phyloP scores from a whole-genome alignment of 2,797 vertebrate genomes.

The Pterois miles region DNA sequence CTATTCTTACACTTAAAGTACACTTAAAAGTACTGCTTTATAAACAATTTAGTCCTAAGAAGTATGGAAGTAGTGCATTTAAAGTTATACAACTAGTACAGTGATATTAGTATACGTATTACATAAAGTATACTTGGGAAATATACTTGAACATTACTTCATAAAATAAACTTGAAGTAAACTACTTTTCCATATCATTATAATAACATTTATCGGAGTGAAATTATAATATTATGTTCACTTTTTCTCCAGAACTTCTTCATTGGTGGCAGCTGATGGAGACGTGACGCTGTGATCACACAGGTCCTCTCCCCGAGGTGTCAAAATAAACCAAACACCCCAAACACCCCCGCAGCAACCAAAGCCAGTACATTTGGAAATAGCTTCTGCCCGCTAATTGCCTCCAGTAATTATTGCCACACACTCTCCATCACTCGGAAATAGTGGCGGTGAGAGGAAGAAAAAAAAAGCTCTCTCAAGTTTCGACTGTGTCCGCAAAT shows the following conservation, averaged over 20 bases:
- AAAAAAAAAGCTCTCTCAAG: neutral
- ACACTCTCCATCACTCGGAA: conserved; percentile 43
- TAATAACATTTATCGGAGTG: too few relatives aligned
- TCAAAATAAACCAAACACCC: conserved; percentile 53
- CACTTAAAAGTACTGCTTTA: too few relatives aligned
- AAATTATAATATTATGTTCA: too few relatives aligned
- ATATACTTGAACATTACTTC: too few relatives aligned
- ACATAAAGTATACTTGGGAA: too few relatives aligned
- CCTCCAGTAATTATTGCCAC: conserved; percentile 44
- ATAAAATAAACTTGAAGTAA: neutral
- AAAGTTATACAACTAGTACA: too few relatives aligned
- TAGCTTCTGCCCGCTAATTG: conserved; percentile 57
- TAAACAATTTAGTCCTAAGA: too few relatives aligned
- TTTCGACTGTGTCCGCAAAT: conserved; percentile 65
- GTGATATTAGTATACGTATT: too few relatives aligned
- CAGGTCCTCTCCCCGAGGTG: conserved; percentile 36
- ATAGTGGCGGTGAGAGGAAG: conserved; percentile 18
- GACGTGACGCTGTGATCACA: neutral
- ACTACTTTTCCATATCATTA: neutral
- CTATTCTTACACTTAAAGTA: too few relatives aligned
- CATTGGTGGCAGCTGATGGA: neutral
- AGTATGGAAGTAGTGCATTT: too few relatives aligned
- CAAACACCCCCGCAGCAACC: conserved; percentile 6
- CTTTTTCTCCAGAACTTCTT: neutral
- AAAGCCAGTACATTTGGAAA: conserved; percentile 40